Evolutionary conservation across 1,140 invertebrate genomes (phyloP), one percentile per base, ranked within the genome.

Genomic region (Drosophila ohnishii): DNA sequence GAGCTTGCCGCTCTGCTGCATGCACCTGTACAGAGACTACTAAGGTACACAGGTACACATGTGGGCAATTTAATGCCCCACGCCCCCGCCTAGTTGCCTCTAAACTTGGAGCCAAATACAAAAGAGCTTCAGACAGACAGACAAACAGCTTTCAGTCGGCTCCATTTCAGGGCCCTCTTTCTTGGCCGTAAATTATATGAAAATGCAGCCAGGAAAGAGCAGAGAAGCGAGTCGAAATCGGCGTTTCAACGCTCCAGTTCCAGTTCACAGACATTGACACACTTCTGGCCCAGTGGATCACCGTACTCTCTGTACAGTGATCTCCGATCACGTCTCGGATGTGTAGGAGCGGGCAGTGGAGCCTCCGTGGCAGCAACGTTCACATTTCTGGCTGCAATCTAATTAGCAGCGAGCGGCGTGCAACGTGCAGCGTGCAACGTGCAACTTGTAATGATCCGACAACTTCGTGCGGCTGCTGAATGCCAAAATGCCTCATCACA

Each of bases 221-320:
- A 77, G 65, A 71, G 50, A 83, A 85, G 67, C 74, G 75, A 67
- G 69, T 47, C 67, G 69, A 75, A 85, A 80, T 82, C 57, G 60
- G 67, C 63, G 61, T 50, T 63, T 69, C 80, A 78, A 80, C 77
- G 84, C 80, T 87, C 80, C 83, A 90, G 87, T 90, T 90, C 83
- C 87, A 90, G 87, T 90, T 90, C 87, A 90, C 87, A 90, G 87
- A 72, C 87, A 90, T 90, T 90, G 87, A 90, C 87, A 90, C 83
- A 90, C 74, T 90, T 90, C 78, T 75, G 47, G 75, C 51, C 47
- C 44, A 16, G 48, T 39, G 44, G 67, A 71, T 67, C 62, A 67
- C 56, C 28, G 62, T 47, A 42, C 70, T 55, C 47, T 32, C 64
- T 22, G 55, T 37, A 55, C 70, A 34, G 37, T 56, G 73, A 75